Evolutionary conservation across 2,888 invertebrate genomes (phyloP).

Genomic region (Liodrosophila aerea): DNA sequence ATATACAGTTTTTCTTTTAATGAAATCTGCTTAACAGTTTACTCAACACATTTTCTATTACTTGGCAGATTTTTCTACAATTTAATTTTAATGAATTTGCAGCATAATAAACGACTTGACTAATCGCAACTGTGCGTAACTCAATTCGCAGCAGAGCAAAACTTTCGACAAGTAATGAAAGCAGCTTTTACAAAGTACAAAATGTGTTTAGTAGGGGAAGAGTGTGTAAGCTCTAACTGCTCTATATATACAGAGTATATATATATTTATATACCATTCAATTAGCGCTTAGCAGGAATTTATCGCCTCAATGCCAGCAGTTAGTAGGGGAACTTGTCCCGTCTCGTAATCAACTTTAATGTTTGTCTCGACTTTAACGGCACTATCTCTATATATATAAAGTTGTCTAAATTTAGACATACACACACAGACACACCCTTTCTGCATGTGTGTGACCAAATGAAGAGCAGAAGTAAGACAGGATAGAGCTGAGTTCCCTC

Average conservation of each 20-base stretch:
- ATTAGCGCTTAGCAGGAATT: slow-evolving; percentile 39
- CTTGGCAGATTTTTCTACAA: background rate
- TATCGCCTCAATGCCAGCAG: slow-evolving; percentile 8
- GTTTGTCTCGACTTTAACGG: background rate
- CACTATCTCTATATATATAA: background rate
- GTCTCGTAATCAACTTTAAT: slow-evolving; percentile 46
- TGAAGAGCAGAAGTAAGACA: slow-evolving; percentile 16
- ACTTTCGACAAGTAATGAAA: slow-evolving; percentile 13
- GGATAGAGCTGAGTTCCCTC: slow-evolving; percentile 6
- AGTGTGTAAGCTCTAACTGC: slow-evolving; percentile 19
- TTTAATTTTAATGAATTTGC: too few species aligned
- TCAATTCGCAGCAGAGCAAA: background rate
- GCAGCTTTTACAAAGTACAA: background rate
- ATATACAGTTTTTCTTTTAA: too few species aligned
- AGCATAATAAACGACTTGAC: slow-evolving; percentile 11
- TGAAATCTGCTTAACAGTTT: too few species aligned
- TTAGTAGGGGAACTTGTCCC: slow-evolving; percentile 1
- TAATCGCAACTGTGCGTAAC: slow-evolving; percentile 6
- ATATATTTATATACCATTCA: slow-evolving; percentile 30
- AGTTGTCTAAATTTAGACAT: slow-evolving; percentile 35
- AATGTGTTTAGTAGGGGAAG: background rate
- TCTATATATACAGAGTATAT: slow-evolving; percentile 23
- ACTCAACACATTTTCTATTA: background rate
- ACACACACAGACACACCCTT: slow-evolving; percentile 1
- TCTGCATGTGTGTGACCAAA: slow-evolving; percentile 30